Evolutionary conservation across 2,797 vertebrate genomes (phyloP).

Genomic region (Darevskia mixta): DNA sequence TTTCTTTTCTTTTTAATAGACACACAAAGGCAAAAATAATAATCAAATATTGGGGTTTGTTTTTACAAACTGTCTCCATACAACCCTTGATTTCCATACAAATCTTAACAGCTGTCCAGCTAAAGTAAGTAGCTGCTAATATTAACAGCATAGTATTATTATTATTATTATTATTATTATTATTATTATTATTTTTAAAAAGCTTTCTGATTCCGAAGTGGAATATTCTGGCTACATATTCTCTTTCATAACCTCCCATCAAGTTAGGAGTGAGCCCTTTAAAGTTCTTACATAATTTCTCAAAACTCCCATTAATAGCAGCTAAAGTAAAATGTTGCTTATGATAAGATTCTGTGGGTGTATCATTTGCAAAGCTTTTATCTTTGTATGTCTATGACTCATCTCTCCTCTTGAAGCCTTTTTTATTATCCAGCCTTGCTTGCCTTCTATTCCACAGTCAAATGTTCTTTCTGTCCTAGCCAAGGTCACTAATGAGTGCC

Average conservation of each 20-base stretch:
- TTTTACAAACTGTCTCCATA: neutral
- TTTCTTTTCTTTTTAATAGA: too few species aligned
- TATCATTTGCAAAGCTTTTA: conserved; percentile 30
- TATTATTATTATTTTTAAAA: too few species aligned
- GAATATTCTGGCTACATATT: neutral
- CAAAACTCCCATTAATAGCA: neutral
- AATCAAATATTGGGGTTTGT: neutral
- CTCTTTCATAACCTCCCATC: neutral
- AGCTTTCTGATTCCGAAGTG: neutral
- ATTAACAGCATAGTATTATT: neutral
- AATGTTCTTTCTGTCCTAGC: conserved; percentile 3
- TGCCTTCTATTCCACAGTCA: neutral
- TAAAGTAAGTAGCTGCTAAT: neutral
- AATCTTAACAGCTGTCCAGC: neutral
- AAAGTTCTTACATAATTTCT: conserved; percentile 28
- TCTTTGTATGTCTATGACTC: conserved; percentile 31
- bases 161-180: too few species aligned
- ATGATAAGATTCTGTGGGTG: conserved; percentile 21
- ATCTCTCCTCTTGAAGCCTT: neutral
- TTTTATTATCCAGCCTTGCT: neutral
- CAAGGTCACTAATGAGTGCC: neutral
- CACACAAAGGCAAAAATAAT: neutral
- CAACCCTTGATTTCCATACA: neutral
- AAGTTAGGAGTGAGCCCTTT: neutral
- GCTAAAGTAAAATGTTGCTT: neutral